A percentile compares a stretch with the other conserved stretches of the same genome.
These are phyloP conservation scores for Cynocephalus volans DNA, from an alignment of 2,113 vertebrate species.

Conservation along the genomic window DNA sequence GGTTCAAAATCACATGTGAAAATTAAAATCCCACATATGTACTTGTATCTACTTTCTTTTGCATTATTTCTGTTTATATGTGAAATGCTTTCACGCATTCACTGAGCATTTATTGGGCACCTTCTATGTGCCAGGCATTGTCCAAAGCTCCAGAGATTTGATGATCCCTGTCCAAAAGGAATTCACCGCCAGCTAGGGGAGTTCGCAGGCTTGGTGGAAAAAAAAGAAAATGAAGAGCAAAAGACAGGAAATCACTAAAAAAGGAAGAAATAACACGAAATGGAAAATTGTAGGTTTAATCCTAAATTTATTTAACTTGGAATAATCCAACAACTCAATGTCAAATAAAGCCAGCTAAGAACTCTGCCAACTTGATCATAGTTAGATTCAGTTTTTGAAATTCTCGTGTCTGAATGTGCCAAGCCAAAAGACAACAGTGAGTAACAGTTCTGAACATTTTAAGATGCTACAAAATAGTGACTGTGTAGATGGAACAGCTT, in stretches of 20 bases:
- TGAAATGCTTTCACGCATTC: conserved; percentile 50
- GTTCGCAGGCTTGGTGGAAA: not conserved
- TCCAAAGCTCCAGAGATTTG: not conserved
- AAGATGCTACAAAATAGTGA: not conserved
- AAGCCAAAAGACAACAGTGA: not conserved
- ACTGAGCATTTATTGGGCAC: not conserved
- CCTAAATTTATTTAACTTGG: conserved; percentile 38
- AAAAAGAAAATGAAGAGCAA: not conserved
- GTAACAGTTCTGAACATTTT: not conserved
- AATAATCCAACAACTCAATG: not conserved
- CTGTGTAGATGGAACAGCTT: not conserved
- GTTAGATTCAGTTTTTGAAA: not conserved
- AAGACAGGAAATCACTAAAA: not conserved
- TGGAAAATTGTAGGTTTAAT: not conserved
- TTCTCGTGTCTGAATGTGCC: not conserved
- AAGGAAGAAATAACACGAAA: not conserved
- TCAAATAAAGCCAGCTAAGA: not conserved
- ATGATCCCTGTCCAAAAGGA: not conserved
- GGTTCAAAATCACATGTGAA: conserved; percentile 11
- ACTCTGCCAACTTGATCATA: not conserved
- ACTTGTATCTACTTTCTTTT: not conserved
- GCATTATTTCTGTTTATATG: not conserved
- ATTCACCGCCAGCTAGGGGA: not conserved
- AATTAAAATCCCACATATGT: not conserved
- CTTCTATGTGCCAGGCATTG: not conserved